Base-by-base conservation (phyloP, 2,888 invertebrate genomes). In the Polietes domitor region DNA sequence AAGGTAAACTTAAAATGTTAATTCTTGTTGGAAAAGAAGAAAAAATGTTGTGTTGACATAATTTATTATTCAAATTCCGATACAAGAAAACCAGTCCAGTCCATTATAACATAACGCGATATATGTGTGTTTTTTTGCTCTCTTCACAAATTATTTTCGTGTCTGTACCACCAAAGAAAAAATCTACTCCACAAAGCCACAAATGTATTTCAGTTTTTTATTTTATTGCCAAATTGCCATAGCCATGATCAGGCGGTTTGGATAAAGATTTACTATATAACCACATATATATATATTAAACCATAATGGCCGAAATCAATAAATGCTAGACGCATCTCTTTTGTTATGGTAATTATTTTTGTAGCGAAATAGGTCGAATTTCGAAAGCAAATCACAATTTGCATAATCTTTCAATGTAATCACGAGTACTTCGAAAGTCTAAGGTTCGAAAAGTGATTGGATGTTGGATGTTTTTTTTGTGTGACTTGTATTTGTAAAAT, bases 141-240 rank as follows among this genome's bases (percentile, higher is more conserved):
- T 72, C 19, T 24, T 5, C 5, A 55, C 19, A 21, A 9, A 37
- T 17, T 72, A 53, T 19, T 41, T 32, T 74, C 24, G 10, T 26
- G 12, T 37, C 12, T 37, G 32, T 5, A 32, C 32, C 4, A 32
- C 32, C 1, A 32, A 41, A 53, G 53, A 65, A 47, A 75, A 50
- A 74, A 61, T 17, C 50, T 50, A n/a, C 50, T 17, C 17, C 50
- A 58, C 10, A 24, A 58, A 58, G 0, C 7, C n/a, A 53, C 3
- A 26, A 77, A 58, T 43, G 28, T 77, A 24, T 43, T 21, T 61
- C 17, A 10, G 12, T 55, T 47, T 19, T 41, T 1, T 74, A 50
- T 71, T 74, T 47, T 61, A 76, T 81, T 78, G 75, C 68, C 76
- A 84, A 84, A 80, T 78, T 73, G n/a, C n/a, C n/a, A n/a, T 76